Evolutionary conservation across 1,140 invertebrate genomes (phyloP), one percentile per base, ranked within the genome.

Genomic region (Zaprionus camerounensis): DNA sequence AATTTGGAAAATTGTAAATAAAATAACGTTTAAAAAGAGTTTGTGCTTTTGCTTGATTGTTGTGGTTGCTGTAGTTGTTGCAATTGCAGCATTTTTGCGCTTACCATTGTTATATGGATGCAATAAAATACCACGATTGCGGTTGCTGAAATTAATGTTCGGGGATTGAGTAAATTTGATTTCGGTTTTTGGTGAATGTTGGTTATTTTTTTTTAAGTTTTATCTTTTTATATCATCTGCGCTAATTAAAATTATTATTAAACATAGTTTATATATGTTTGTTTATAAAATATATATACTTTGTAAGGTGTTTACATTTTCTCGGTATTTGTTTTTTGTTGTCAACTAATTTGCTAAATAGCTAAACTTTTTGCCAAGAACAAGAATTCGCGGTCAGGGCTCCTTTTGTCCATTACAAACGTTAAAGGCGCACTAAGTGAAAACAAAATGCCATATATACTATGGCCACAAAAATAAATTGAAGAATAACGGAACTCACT

Each of bases 71-170:
- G 67, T 65, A 63, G 36, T 87, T 81, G 63, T 65, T 88, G 86
- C 85, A 88, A 88, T 79, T 84, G 85, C 83, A 83, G 83, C 83
- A 87, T 87, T 90, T 81, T 87, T 80, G 84, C 63, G 86, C 93
- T 94, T 94, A 94, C 94, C 93, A 92, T 94, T 94, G 91, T 94
- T 93, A 92, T 93, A 93, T 88, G 94, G 93, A 93, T 94, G 93
- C 83, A 94, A 93, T 92, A 93, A 94, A 87, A 92, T 91, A 93
- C 93, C 93, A 93, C 93, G 92, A 93, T 94, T 94, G 93, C 91
- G 93, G 82, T 90, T 92, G 91, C 91, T 92, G 91, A 82, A 92
- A 91, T 91, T 91, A 90, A 79, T 91, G 84, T 91, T 91, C 56
- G 72, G 81, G 76, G 75, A 76, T 90, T 91, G 79, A 91, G 82